Conservation (phyloP, 2,797 vertebrate genomes). For the Amniataba percoides region DNA sequence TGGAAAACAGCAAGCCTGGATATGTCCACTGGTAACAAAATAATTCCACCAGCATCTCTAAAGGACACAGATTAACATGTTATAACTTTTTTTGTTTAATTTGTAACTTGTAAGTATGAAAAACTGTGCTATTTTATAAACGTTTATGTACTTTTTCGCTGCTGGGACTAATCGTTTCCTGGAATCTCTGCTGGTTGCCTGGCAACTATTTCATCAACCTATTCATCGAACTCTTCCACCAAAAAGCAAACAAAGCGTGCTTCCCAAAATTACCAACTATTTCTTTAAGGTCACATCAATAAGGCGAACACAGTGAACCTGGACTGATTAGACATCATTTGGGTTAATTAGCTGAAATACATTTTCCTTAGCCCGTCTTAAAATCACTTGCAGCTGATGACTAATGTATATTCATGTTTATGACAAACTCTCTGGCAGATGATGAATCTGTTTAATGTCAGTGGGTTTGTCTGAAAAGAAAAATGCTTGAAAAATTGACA, state of each 20-base stretch:
- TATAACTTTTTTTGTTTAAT: neutral
- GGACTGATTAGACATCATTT: constrained; percentile 5
- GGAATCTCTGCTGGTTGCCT: constrained; percentile 8
- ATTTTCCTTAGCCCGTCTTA: constrained; percentile 13
- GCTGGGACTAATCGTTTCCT: neutral
- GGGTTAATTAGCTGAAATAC: neutral
- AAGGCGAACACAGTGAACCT: neutral
- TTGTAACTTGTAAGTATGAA: neutral
- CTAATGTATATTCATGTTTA: constrained; percentile 39
- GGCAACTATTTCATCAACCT: constrained; percentile 4
- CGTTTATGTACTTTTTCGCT: neutral
- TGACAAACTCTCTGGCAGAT: constrained; percentile 26
- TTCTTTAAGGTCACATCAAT: neutral
- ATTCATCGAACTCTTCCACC: neutral
- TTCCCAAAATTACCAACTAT: neutral
- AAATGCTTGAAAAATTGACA: constrained; percentile 6
- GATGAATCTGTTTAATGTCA: constrained; percentile 34
- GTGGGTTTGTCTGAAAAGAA: constrained; percentile 28
- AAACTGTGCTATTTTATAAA: neutral
- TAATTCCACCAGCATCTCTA: no score
- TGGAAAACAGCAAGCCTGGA: neutral
- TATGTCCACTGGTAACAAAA: no score
- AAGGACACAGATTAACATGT: no score
- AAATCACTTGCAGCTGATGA: constrained; percentile 39
- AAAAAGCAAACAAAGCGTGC: neutral